Conservation (phyloP, 2,888 invertebrate species). For the Zeuzera pyrina region DNA sequence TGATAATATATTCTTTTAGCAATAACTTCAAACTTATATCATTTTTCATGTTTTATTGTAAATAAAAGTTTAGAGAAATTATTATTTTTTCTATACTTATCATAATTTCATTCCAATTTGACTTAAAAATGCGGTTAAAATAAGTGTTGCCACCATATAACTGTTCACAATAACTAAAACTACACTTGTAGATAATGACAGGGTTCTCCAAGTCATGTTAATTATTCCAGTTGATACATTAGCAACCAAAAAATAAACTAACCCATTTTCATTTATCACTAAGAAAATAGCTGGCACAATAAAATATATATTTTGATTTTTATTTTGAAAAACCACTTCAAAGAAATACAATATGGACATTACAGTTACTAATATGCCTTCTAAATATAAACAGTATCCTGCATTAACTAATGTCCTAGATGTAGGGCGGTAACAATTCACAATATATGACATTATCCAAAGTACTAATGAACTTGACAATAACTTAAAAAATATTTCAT, state of each 20-base stretch:
- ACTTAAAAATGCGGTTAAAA: too few relatives aligned
- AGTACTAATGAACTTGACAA: slow-evolving; percentile 27
- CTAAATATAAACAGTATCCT: slow-evolving; percentile 85
- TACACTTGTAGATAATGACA: slow-evolving; percentile 41
- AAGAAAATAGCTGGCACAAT: slow-evolving; percentile 74
- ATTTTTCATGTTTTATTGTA: too few relatives aligned
- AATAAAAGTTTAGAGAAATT: too few relatives aligned
- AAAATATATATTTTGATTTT: slow-evolving; percentile 21
- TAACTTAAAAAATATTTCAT: slow-evolving; percentile 23
- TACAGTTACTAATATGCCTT: slow-evolving; percentile 75
- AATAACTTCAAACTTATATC: too few relatives aligned
- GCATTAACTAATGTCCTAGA: slow-evolving; percentile 90
- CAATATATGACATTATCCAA: slow-evolving; percentile 56
- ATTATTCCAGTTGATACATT: slow-evolving; percentile 89
- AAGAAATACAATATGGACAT: slow-evolving; percentile 68
- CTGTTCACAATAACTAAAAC: slow-evolving; percentile 69
- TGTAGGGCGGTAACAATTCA: slow-evolving; percentile 68
- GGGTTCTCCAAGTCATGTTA: slow-evolving; percentile 81
- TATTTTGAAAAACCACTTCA: slow-evolving; percentile 58
- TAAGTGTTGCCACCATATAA: slow-evolving; percentile 65
- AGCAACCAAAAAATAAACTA: slow-evolving; percentile 86
- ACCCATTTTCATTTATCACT: slow-evolving; percentile 85
- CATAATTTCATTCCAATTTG: too few relatives aligned
- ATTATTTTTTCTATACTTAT: too few relatives aligned
- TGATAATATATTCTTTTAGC: too few relatives aligned